A percentile compares a stretch with the other conserved stretches of the same genome.
phyloP scores from a whole-genome alignment of 2,113 vertebrate species.

The Micronycteris hirsuta region DNA sequence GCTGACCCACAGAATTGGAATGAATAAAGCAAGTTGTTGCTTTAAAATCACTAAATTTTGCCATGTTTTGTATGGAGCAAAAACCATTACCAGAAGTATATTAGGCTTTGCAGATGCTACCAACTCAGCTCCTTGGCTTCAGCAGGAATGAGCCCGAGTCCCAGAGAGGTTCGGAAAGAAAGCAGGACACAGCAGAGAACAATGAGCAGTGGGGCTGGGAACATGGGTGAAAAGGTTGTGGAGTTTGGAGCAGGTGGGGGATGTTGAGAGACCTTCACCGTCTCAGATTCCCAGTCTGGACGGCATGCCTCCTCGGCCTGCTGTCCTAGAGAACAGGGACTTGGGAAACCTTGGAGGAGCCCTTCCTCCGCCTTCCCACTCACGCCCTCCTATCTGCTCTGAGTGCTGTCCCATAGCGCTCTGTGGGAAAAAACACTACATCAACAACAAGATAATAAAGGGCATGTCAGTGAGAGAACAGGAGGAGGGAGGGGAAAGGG shows the following conservation, averaged over 20 bases:
- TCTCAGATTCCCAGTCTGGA: background rate
- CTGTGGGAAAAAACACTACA: constrained; percentile 32
- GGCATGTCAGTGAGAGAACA: background rate
- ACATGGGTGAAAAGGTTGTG: background rate
- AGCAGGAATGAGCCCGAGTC: background rate
- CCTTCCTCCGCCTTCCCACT: background rate
- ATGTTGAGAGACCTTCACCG: background rate
- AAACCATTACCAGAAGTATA: background rate
- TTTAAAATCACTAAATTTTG: background rate
- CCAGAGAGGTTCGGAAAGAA: background rate
- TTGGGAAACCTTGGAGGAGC: background rate
- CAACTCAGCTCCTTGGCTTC: background rate
- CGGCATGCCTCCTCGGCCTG: background rate
- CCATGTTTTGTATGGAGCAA: background rate
- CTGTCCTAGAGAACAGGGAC: background rate
- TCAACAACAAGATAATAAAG: constrained; percentile 43
- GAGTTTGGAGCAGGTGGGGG: background rate
- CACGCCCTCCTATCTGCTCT: background rate
- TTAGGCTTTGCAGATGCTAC: background rate
- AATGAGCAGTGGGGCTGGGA: background rate
- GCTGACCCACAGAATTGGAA: background rate
- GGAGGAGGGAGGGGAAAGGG: background rate
- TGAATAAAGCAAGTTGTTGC: background rate
- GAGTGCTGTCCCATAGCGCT: background rate
- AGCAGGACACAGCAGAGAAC: background rate